These are phyloP conservation scores for Monomorium pharaonis DNA, from an alignment of 1,140 invertebrate genomes.

Conservation along the genomic window DNA sequence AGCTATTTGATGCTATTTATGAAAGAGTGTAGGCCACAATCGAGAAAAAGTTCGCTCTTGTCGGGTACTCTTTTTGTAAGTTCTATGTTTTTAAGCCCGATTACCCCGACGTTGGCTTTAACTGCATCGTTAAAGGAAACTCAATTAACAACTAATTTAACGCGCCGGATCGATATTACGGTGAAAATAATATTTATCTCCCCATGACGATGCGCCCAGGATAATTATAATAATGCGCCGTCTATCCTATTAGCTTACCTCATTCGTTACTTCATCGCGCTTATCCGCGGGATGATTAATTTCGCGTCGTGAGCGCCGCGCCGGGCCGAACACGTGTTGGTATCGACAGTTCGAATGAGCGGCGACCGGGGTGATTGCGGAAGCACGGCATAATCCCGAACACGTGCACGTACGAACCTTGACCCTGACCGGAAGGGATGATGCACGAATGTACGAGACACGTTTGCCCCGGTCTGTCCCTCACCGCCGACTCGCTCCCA, in stretches of 20 bases:
- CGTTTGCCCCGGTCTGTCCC: not conserved
- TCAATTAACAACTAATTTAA: conserved; percentile 36
- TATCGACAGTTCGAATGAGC: conserved; percentile 38
- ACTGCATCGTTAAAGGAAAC: conserved; percentile 17
- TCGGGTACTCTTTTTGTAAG: not conserved
- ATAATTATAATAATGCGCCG: conserved; percentile 50
- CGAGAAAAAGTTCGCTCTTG: not conserved
- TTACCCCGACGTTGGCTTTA: conserved; percentile 1
- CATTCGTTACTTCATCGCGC: conserved; percentile 16
- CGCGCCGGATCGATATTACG: not conserved
- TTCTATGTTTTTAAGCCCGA: not conserved
- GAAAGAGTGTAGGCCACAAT: not conserved
- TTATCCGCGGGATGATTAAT: conserved; percentile 46
- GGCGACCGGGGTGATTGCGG: conserved; percentile 16
- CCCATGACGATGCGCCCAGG: not conserved
- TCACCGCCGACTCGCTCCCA: not conserved
- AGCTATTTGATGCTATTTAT: not conserved
- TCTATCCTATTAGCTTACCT: conserved; percentile 15
- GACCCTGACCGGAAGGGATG: conserved; percentile 71
- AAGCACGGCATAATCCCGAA: conserved; percentile 53
- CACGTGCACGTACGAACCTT: conserved; percentile 66
- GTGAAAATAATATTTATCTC: conserved; percentile 24
- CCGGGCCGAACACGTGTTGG: conserved; percentile 31
- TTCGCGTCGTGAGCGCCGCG: conserved; percentile 1
- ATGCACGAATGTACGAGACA: conserved; percentile 51